These are phyloP conservation scores for Hippocampus zosterae DNA, from an alignment of 2,113 vertebrate genomes.

Conservation along the genomic window DNA sequence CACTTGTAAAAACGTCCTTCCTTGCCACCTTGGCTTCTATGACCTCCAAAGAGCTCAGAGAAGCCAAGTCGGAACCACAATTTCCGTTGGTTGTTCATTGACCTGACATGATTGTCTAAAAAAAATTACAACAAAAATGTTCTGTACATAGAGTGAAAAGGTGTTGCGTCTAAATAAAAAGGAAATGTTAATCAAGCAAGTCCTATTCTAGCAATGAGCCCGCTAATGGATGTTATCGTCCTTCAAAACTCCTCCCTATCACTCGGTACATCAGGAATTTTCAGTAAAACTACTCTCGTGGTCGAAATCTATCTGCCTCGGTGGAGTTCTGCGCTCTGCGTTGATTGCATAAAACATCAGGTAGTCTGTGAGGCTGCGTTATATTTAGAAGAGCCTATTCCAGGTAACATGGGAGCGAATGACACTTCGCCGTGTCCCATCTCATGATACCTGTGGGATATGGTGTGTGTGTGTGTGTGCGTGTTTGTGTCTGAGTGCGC, in stretches of 20 bases:
- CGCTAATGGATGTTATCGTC: too few species aligned
- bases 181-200: too few species aligned
- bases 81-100: neutral
- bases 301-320: neutral
- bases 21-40: neutral
- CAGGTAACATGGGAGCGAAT: constrained; percentile 28
- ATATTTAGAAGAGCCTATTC: constrained; percentile 24
- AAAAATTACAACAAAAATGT: too few species aligned
- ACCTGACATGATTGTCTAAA: too few species aligned
- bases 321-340: neutral
- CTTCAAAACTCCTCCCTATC: too few species aligned
- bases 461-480: neutral
- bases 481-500: too few species aligned
- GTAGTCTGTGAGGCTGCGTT: neutral
- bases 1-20: too few species aligned
- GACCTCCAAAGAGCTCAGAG: neutral
- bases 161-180: too few species aligned
- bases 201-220: too few species aligned
- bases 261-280: neutral
- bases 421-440: constrained; percentile 34
- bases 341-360: neutral
- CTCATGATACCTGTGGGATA: constrained; percentile 24
- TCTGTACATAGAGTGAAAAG: too few species aligned
- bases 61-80: neutral
- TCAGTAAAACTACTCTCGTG: neutral